Evolutionary conservation across 2,113 vertebrate species (phyloP).

Genomic region (Acanthochromis polyacanthus): DNA sequence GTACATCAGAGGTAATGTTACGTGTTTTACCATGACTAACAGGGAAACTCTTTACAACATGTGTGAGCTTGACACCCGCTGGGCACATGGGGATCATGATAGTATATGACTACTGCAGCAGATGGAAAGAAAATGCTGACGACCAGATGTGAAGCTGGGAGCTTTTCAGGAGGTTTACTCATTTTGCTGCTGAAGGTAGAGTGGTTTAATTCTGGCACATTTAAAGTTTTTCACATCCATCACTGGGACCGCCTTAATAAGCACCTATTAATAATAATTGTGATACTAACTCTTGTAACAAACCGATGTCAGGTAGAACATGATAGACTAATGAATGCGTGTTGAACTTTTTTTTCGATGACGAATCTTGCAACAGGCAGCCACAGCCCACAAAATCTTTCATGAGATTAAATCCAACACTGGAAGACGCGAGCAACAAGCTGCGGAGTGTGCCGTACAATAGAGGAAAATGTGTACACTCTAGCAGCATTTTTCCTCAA

Average conservation of each 20-base stretch:
- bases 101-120: slow-evolving; percentile 40
- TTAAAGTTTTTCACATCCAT: slow-evolving; percentile 38
- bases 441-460: slow-evolving; percentile 11
- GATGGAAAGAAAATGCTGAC: slow-evolving; percentile 62
- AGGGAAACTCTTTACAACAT: slow-evolving; percentile 66
- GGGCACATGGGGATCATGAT: slow-evolving; percentile 55
- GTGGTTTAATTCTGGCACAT: slow-evolving; percentile 32
- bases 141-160: slow-evolving; percentile 69
- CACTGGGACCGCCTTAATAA: slow-evolving; percentile 36
- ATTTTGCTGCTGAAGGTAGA: slow-evolving; percentile 34
- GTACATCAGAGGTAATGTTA: slow-evolving; percentile 61
- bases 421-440: slow-evolving; percentile 3
- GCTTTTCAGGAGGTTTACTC: slow-evolving; percentile 22
- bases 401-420: neutral
- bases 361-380: slow-evolving; percentile 44
- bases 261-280: slow-evolving; percentile 48
- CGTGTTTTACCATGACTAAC: slow-evolving; percentile 58
- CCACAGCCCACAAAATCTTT: neutral
- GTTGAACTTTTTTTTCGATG: slow-evolving; percentile 5
- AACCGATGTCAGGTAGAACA: slow-evolving; percentile 45
- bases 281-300: slow-evolving; percentile 26
- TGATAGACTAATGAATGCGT: slow-evolving; percentile 36
- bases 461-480: slow-evolving; percentile 29
- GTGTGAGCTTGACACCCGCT: slow-evolving; percentile 57
- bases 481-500: slow-evolving; percentile 51